A percentile compares a stretch with the other conserved stretches of the same genome.
These are phyloP conservation scores for Barnardius zonarius DNA, from an alignment of 2,113 vertebrate species.

Conservation along the genomic window DNA sequence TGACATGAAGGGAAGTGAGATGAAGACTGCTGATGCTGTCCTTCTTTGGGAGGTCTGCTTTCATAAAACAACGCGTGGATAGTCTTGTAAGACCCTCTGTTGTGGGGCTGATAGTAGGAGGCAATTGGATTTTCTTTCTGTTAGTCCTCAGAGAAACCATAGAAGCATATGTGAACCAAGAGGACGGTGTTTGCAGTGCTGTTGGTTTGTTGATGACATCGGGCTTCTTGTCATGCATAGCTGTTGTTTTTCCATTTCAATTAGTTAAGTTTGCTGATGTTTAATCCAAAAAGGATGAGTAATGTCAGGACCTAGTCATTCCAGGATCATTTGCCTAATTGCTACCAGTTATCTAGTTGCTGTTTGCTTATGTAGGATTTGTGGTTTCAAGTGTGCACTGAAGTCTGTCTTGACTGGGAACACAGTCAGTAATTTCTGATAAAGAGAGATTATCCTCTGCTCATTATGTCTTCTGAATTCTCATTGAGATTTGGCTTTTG, in stretches of 20 bases:
- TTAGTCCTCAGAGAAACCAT: not conserved
- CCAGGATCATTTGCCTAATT: not conserved
- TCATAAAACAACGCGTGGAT: too few relatives aligned
- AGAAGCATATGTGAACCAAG: too few relatives aligned
- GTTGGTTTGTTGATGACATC: rapidly evolving
- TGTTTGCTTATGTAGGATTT: not conserved
- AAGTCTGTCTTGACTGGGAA: not conserved
- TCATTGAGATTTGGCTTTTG: not conserved
- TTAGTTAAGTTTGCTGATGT: not conserved
- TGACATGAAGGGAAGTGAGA: not conserved
- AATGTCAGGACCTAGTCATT: not conserved
- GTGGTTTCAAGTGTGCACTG: not conserved
- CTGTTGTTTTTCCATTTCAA: not conserved
- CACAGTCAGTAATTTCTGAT: not conserved
- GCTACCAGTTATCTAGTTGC: not conserved
- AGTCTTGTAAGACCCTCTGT: not conserved
- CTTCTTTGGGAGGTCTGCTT: not conserved
- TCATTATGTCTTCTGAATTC: not conserved
- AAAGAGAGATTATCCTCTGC: not conserved
- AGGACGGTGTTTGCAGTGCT: not conserved
- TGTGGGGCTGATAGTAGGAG: not conserved
- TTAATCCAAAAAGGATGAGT: not conserved
- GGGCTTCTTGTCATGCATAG: not conserved
- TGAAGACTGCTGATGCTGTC: not conserved
- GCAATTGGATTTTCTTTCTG: not conserved